Percentiles rank a stretch among this genome's conserved stretches.
Conservation (phyloP, 2,888 invertebrate genomes). For the Chironomus tentans region DNA sequence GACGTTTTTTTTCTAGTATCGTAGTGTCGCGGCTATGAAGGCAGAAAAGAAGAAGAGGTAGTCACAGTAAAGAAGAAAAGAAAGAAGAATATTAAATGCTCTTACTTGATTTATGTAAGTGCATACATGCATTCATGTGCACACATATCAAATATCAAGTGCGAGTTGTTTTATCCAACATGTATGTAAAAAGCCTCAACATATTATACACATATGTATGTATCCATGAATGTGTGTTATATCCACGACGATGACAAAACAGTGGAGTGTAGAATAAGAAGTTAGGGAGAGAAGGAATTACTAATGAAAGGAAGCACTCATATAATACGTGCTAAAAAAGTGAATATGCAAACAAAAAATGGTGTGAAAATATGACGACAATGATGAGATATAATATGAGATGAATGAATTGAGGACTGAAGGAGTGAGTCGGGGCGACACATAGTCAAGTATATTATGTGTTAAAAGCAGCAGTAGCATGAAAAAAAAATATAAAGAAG, state of each 20-base stretch:
- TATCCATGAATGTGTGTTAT: neutral
- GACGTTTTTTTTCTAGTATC: no score
- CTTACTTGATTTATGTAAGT: constrained; percentile 20
- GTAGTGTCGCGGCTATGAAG: no score
- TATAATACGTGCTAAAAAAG: constrained; percentile 24
- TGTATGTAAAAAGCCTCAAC: neutral
- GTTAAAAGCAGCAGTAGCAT: neutral
- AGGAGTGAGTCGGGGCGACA: neutral
- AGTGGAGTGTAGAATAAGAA: neutral
- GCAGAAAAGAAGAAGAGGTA: no score
- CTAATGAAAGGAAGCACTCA: constrained; percentile 24
- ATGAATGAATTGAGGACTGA: neutral
- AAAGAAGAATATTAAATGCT: constrained; percentile 10
- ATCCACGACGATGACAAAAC: neutral
- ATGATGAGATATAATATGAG: neutral
- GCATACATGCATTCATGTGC: constrained; percentile 18
- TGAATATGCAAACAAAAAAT: constrained; percentile 25
- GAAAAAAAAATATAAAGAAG: neutral
- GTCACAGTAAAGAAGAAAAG: neutral
- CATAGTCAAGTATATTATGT: constrained; percentile 19
- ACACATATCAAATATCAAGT: constrained; percentile 25
- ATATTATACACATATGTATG: neutral
- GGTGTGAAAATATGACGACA: constrained; percentile 24
- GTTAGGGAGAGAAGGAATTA: neutral
- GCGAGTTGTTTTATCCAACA: neutral